Percentiles rank a stretch among this genome's conserved stretches.
These are phyloP conservation scores for Microctenopoma stevenorrisi DNA, from an alignment of 2,797 vertebrate genomes.

Conservation along the genomic window DNA sequence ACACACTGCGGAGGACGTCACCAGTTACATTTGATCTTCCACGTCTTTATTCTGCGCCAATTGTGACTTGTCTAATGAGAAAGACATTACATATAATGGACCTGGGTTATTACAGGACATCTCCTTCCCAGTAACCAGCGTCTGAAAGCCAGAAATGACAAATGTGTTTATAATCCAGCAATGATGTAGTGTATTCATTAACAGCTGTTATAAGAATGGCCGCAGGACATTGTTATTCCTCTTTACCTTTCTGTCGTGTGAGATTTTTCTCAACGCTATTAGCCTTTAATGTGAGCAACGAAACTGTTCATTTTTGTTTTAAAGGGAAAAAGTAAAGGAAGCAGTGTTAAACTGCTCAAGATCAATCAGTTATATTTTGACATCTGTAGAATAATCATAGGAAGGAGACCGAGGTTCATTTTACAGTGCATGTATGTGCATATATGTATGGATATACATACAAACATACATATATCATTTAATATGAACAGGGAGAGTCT, in stretches of 20 bases:
- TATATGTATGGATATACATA: too few relatives aligned
- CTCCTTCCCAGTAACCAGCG: neutral
- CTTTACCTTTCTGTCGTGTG: neutral
- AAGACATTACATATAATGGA: neutral
- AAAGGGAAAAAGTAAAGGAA: slow-evolving; percentile 12
- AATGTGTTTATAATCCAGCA: neutral
- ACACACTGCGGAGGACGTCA: slow-evolving; percentile 9
- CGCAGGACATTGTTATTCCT: slow-evolving; percentile 32
- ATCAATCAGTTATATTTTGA: neutral
- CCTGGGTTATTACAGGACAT: neutral
- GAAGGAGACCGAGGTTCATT: neutral
- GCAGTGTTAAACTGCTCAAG: slow-evolving; percentile 1
- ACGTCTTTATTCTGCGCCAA: neutral
- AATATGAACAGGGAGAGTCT: neutral
- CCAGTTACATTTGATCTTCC: neutral
- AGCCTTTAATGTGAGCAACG: slow-evolving; percentile 8
- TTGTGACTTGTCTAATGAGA: neutral
- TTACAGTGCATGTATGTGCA: too few relatives aligned
- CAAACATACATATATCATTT: neutral
- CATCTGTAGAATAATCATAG: neutral
- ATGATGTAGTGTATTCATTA: slow-evolving; percentile 1
- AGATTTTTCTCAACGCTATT: neutral
- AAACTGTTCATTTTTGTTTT: slow-evolving; percentile 1
- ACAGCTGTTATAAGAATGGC: neutral
- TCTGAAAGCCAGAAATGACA: neutral